Percentiles rank a stretch among this genome's conserved stretches.
These are phyloP conservation scores for Coregonus suidteri DNA, from an alignment of 2,797 vertebrate species.

Conservation along the genomic window DNA sequence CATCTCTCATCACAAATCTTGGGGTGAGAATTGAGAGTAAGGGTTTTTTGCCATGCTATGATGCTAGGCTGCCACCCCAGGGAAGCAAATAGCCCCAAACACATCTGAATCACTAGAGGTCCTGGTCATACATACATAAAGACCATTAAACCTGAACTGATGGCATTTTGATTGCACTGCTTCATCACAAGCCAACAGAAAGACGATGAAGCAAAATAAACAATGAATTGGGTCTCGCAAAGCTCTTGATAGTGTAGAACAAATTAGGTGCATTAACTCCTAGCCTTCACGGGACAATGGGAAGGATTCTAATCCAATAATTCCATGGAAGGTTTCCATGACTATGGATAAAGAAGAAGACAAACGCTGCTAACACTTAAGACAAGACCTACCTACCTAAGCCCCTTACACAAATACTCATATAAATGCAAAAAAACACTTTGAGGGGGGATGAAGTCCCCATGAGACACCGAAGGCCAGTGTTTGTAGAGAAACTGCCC, in stretches of 20 bases:
- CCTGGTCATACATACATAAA: background rate
- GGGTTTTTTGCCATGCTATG: background rate
- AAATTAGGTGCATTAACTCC: slow-evolving; percentile 18
- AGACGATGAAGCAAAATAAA: background rate
- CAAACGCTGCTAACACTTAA: background rate
- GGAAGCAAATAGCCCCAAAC: background rate
- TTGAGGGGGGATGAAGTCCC: background rate
- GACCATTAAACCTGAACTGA: slow-evolving; percentile 19
- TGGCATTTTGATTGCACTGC: slow-evolving; percentile 28
- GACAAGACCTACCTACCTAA: background rate
- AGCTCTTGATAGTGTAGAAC: background rate
- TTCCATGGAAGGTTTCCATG: slow-evolving; percentile 11
- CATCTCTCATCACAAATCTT: slow-evolving; percentile 8
- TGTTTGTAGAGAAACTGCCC: background rate
- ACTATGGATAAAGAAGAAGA: background rate
- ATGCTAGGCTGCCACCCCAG: background rate
- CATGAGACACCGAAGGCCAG: background rate
- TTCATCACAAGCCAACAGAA: slow-evolving; percentile 18
- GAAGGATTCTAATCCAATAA: background rate
- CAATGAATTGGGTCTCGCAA: background rate
- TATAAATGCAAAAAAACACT: background rate
- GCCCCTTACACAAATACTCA: background rate
- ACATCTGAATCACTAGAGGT: background rate
- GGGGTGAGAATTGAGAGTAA: slow-evolving; percentile 6
- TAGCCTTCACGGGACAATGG: background rate